phyloP scores from a whole-genome alignment of 2,797 vertebrate species.

The Caiman crocodilus region DNA sequence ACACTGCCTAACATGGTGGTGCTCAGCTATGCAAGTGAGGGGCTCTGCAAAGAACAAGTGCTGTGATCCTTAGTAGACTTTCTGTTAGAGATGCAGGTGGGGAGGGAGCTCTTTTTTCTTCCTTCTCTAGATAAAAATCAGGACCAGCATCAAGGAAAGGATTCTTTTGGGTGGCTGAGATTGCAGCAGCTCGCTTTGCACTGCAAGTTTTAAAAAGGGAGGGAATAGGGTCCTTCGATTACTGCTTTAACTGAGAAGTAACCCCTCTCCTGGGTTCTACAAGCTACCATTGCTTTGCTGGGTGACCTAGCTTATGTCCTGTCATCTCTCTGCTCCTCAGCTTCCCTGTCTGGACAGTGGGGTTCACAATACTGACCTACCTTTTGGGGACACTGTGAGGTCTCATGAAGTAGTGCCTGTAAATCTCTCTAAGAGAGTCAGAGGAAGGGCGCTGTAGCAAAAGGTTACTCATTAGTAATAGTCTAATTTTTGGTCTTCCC shows the following conservation, averaged over 20 bases:
- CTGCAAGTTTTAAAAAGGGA: slow-evolving; percentile 28
- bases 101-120: background rate
- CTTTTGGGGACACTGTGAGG: background rate
- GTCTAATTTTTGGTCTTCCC: background rate
- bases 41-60: background rate
- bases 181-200: slow-evolving; percentile 41
- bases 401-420: background rate
- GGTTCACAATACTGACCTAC: background rate
- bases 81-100: background rate
- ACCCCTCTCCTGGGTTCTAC: background rate
- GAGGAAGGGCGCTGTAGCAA: background rate
- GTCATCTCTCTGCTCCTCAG: background rate
- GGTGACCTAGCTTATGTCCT: background rate
- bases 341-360: background rate
- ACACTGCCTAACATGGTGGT: background rate
- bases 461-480: background rate
- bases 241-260: slow-evolving; percentile 2
- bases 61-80: background rate
- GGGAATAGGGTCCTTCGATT: slow-evolving; percentile 17
- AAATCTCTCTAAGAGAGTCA: slow-evolving; percentile 5
- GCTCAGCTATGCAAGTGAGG: background rate
- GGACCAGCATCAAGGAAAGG: background rate
- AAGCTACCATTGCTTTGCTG: background rate
- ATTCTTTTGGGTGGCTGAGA: background rate
- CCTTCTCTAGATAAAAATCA: background rate